Base-by-base conservation (phyloP, 2,888 invertebrate genomes). In the Morpho helenor region DNA sequence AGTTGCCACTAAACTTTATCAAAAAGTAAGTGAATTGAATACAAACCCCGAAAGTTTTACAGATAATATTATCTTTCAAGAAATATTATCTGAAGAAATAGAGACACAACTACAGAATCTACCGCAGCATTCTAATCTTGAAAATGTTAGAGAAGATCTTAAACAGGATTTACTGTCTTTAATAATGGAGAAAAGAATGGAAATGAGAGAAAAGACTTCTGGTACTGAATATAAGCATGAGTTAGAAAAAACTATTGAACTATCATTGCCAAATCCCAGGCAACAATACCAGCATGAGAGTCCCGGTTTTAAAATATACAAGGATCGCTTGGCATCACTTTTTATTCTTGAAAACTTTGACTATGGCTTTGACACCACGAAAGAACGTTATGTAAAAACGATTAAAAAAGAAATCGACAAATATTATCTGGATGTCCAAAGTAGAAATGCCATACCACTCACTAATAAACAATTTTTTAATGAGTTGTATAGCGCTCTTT, bases 331-430 rank as follows among this genome's bases (percentile, higher is more conserved):
- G 60, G 74, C 78, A n/a, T 71, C 75, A 22, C 72, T 75, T 64
- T 85, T 84, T 65, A 77, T 85, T 59, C 68, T 85, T 53, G 77
- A 84, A 57, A 84, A 85, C 54, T 84, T 82, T 64, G 85, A 85
- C 56, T 74, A 81, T 52, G 67, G 70, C 2, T 68, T 72, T 57
- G 78, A 82, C 53, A 66, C 69, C 47, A 60, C 71, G 4, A 84
- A 80, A 66, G 52, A 63, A 2, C 76, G 75, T 64, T 79, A 81
- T 54, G 78, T 77, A 66, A 76, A 68, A 47, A 68, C 59, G 48
- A 68, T 84, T 5, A 72, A 67, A 63, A 60, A 68, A 23, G 73
- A 78, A 63, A 74, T 82, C 2, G 72, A 82, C 59, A 77, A 73
- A 65, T 75, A 76, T 59, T 79, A 71, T 55, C 57, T 71, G 49